phyloP scores from a whole-genome alignment of 2,113 vertebrate genomes.

The Myocastor coypus region DNA sequence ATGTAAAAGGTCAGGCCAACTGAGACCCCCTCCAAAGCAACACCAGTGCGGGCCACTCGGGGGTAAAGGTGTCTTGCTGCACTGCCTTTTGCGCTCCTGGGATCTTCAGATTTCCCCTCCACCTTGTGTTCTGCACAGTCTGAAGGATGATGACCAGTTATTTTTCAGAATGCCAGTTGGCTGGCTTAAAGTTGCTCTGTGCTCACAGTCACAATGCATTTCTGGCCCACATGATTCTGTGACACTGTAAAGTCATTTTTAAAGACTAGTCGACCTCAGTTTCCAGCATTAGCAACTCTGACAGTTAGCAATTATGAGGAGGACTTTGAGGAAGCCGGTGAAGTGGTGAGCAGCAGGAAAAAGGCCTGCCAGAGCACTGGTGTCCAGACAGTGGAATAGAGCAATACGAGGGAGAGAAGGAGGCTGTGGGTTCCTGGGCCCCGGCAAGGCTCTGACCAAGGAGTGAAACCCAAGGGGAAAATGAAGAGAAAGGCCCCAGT shows the following conservation, averaged over 20 bases:
- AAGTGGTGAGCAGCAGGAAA: background rate
- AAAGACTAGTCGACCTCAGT: background rate
- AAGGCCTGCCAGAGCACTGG: background rate
- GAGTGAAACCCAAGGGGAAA: background rate
- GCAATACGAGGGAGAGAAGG: background rate
- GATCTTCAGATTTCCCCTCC: background rate
- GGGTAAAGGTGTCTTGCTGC: background rate
- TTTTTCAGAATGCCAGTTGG: background rate
- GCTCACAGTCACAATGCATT: constrained; percentile 47
- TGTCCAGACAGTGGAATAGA: background rate
- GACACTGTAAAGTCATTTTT: background rate
- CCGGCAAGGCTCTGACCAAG: background rate
- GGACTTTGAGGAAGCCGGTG: background rate
- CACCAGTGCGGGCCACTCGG: background rate
- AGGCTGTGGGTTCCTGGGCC: background rate
- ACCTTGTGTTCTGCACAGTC: background rate
- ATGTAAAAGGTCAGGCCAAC: constrained; percentile 22
- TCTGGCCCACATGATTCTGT: background rate
- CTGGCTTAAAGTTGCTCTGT: constrained; percentile 38
- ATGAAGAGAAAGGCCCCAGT: background rate
- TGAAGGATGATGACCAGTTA: background rate
- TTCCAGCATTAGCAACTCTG: background rate
- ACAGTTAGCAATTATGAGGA: background rate
- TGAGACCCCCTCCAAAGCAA: constrained; percentile 40
- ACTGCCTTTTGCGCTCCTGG: background rate